Base-by-base conservation (phyloP, 2,113 vertebrate species). In the Chloroceryle aenea region DNA sequence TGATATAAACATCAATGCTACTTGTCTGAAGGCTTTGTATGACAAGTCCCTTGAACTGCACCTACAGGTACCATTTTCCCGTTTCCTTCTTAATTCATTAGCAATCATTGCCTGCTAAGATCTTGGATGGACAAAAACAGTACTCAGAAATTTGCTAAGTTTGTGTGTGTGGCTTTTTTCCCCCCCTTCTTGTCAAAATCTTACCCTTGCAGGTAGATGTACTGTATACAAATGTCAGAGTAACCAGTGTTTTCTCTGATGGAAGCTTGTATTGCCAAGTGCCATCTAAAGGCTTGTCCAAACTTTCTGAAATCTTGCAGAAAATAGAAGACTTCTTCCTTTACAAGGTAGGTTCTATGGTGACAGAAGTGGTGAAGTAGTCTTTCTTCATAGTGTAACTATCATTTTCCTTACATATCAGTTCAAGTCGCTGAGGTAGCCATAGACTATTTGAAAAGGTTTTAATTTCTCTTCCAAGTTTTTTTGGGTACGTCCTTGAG, bases 261-360 rank as follows among this genome's bases (percentile, higher is more conserved):
- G 99, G 99, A 85, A 98, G 98, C 17, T 97, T 99, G 14, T 99
- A 98, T 97, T 99, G 99, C 94, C 99, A 99, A 94, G 97, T 99
- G 58, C 99, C 99, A 18, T 99, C 98, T 47, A 98, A 99, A 96
- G 99, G 99, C 80, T 97, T 98, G 43, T 96, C 97, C 56, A 99
- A 98, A 87, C 98, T 99, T 36, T 96, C 43, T 14, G 98, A 98
- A 80, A 84, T 98, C 32, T 85, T 99, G 81, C 98, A 98, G 64
- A 98, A 98, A 93, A 91, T 98, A 10, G 98, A 99, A 91, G 97
- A 98, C 21, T 98, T 98, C 94, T 99, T 99, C 75, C 91, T 91
- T 34, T 98, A 98, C 47, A 98, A 99, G 98, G 99, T 99, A 97
- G 63, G 92, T 58, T 87, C 21, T 4, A 0, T 34, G 32, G 16